Conservation (phyloP, 1,140 invertebrate species). For the Aleiodes sp. region DNA sequence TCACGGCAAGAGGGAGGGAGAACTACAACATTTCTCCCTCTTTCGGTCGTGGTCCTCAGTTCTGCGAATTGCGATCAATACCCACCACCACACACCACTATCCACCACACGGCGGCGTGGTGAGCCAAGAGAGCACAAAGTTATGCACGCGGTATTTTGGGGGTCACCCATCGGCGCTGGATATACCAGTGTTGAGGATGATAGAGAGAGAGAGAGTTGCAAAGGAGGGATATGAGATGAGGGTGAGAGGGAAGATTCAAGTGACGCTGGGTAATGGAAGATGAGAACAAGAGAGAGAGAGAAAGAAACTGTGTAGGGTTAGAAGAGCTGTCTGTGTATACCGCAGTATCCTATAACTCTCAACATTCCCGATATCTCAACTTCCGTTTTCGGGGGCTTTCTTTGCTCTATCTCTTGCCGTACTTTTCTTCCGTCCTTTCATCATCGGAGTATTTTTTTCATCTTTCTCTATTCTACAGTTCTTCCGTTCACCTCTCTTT, state of each 20-base stretch:
- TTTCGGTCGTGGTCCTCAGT: slow-evolving; percentile 47
- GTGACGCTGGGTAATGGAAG: neutral
- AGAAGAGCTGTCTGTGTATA: neutral
- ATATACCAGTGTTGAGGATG: slow-evolving; percentile 27
- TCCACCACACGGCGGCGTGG: slow-evolving; percentile 24
- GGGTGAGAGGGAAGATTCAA: neutral
- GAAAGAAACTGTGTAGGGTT: neutral
- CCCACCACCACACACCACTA: slow-evolving; percentile 22
- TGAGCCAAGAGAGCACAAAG: slow-evolving; percentile 59
- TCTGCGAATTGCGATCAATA: slow-evolving; percentile 53
- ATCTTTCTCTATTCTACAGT: neutral
- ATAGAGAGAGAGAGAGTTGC: neutral
- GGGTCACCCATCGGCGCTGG: slow-evolving; percentile 41
- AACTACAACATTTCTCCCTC: slow-evolving; percentile 48
- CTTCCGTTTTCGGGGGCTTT: slow-evolving; percentile 1
- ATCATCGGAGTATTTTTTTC: neutral
- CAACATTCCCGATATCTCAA: neutral
- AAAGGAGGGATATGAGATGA: neutral
- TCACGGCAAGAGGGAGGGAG: slow-evolving; percentile 33
- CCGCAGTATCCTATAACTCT: neutral
- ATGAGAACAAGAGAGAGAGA: slow-evolving; percentile 1
- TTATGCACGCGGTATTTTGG: slow-evolving; percentile 57
- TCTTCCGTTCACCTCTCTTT: neutral
- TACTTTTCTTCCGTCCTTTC: neutral
- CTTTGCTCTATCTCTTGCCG: neutral